Evolutionary conservation across 30 jellyfish, hydroid and myxozoan species (phyloP).

Genomic region (Hydractinia echinata): DNA sequence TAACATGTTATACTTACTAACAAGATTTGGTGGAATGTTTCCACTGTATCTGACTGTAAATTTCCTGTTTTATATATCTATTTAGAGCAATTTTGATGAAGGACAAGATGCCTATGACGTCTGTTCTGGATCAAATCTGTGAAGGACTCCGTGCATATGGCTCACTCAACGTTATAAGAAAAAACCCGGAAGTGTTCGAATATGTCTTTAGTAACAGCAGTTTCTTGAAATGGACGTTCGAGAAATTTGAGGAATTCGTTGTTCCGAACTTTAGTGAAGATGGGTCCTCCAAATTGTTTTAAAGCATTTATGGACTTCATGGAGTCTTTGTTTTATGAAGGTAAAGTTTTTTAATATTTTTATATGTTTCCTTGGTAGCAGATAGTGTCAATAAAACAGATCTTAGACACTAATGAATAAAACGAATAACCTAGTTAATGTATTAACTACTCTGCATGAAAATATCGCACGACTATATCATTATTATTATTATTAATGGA

Average conservation of each 20-base stretch:
- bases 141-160: not conserved
- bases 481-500: no score
- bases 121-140: not conserved
- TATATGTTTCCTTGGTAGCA: no score
- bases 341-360: not conserved
- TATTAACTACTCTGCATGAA: no score
- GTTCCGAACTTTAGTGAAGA: slow-evolving; percentile 9
- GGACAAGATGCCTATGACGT: not conserved
- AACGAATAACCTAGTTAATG: no score
- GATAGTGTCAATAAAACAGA: no score
- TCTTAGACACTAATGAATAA: no score
- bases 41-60: not conserved
- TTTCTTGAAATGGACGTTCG: not conserved
- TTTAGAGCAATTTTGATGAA: slow-evolving; percentile 12
- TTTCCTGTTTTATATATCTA: not conserved
- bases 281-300: not conserved
- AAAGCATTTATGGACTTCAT: not conserved
- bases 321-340: not conserved
- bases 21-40: slow-evolving; percentile 6
- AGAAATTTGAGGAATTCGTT: slow-evolving; percentile 10
- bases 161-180: not conserved
- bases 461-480: no score
- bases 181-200: not conserved
- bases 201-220: not conserved
- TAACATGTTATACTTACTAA: not conserved